phyloP scores from a whole-genome alignment of 2,888 invertebrate genomes.

The Nowickia ferox region DNA sequence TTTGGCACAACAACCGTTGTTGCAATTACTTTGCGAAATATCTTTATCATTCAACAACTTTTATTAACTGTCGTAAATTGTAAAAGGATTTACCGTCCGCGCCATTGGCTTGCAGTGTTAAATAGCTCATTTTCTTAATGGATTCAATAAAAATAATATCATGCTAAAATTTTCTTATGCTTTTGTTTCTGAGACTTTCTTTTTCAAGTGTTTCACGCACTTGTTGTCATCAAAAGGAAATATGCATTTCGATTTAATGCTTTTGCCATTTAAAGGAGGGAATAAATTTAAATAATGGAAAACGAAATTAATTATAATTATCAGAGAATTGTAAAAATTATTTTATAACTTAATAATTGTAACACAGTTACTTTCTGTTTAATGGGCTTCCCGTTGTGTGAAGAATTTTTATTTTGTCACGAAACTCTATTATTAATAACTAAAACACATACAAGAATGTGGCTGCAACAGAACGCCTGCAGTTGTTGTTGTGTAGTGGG shows the following conservation, averaged over 20 bases:
- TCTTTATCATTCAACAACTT: slow-evolving; percentile 69
- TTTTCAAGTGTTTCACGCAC: background rate
- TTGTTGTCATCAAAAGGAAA: slow-evolving; percentile 8
- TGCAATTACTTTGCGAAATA: slow-evolving; percentile 70
- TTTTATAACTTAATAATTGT: background rate
- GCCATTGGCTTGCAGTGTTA: slow-evolving; percentile 62
- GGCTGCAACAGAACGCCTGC: no score
- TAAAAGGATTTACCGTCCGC: slow-evolving; percentile 68
- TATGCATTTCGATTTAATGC: background rate
- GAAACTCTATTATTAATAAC: no score
- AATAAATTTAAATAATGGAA: background rate
- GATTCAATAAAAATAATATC: slow-evolving; percentile 66
- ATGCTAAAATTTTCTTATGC: slow-evolving; percentile 28
- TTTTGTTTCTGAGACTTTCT: background rate
- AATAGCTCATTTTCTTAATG: slow-evolving; percentile 71
- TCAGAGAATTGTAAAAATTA: background rate
- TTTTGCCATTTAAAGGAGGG: background rate
- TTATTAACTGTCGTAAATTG: slow-evolving; percentile 72
- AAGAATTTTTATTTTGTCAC: no score
- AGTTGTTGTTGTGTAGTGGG: no score
- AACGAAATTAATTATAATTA: background rate
- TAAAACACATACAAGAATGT: no score
- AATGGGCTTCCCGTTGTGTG: no score
- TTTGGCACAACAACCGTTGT: slow-evolving; percentile 55
- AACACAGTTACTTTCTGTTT: no score